Conservation (phyloP, 2,888 invertebrate genomes). For the Dryocosmus kuriphilus region DNA sequence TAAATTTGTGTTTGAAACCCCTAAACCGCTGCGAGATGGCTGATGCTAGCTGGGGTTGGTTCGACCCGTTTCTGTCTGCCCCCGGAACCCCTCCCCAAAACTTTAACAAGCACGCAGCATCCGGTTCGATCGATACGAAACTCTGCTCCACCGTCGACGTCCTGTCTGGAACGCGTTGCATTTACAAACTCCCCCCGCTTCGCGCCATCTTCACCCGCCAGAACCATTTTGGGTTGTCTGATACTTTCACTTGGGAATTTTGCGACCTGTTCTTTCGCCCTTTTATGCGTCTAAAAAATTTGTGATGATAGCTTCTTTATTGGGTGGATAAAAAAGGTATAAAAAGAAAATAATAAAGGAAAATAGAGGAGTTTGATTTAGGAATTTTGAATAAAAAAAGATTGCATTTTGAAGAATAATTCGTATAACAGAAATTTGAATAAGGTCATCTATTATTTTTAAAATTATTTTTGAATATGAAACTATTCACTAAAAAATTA, state of each 20-base stretch:
- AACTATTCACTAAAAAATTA: too few species aligned
- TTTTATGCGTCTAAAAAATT: not conserved
- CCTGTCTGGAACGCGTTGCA: slow-evolving; percentile 53
- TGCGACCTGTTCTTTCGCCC: not conserved
- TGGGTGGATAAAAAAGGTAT: not conserved
- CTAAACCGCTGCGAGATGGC: slow-evolving; percentile 51
- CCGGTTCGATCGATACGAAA: slow-evolving; percentile 53
- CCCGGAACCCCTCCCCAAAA: slow-evolving; percentile 46
- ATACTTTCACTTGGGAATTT: not conserved
- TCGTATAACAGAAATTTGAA: too few species aligned
- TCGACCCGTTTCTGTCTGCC: slow-evolving; percentile 52
- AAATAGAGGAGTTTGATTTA: too few species aligned
- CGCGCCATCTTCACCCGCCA: slow-evolving; percentile 31
- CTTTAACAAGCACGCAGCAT: slow-evolving; percentile 46
- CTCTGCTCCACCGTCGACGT: slow-evolving; percentile 48
- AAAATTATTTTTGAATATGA: too few species aligned
- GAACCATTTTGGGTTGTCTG: not conserved
- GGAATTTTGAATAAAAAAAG: too few species aligned
- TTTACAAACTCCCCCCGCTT: slow-evolving; percentile 46
- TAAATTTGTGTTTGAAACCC: slow-evolving; percentile 52
- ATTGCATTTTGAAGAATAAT: too few species aligned
- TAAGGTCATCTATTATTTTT: too few species aligned
- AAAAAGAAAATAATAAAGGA: not conserved
- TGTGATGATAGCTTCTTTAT: not conserved
- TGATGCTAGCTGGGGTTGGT: slow-evolving; percentile 52